phyloP scores from a whole-genome alignment of 1,140 invertebrate genomes.

The Drosophila parvula region DNA sequence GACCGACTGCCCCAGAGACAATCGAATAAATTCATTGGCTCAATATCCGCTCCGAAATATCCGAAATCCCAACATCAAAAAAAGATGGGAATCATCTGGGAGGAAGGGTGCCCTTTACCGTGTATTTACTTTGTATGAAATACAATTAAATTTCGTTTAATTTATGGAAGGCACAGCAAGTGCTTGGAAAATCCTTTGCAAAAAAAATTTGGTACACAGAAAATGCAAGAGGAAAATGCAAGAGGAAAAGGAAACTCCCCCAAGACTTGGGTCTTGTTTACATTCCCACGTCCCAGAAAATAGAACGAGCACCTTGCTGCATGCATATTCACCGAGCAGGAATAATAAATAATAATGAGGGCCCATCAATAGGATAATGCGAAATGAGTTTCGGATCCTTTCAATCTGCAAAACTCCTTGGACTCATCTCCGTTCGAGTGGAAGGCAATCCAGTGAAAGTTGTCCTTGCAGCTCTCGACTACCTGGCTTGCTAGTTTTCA shows the following conservation, averaged over 20 bases:
- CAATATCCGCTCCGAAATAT: slow-evolving; percentile 62
- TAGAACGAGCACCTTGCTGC: slow-evolving; percentile 54
- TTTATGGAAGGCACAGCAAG: slow-evolving; percentile 58
- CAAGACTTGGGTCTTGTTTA: slow-evolving; percentile 61
- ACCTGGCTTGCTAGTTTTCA: slow-evolving; percentile 37
- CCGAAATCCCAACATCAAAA: slow-evolving; percentile 16
- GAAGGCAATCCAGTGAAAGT: slow-evolving; percentile 68
- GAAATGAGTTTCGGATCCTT: slow-evolving; percentile 71
- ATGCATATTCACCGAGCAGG: slow-evolving; percentile 62
- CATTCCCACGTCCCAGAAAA: slow-evolving; percentile 71
- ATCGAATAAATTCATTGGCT: slow-evolving; percentile 76
- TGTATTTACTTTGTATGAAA: slow-evolving; percentile 53
- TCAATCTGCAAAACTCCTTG: slow-evolving; percentile 25
- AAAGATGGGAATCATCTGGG: slow-evolving; percentile 45
- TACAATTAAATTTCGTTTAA: slow-evolving; percentile 81
- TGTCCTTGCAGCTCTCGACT: slow-evolving; percentile 33
- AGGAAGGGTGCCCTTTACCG: slow-evolving; percentile 45
- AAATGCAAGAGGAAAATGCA: too few species aligned
- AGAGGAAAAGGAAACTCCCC: slow-evolving; percentile 42
- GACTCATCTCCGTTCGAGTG: slow-evolving; percentile 50
- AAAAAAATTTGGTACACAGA: slow-evolving; percentile 31
- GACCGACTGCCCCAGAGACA: slow-evolving; percentile 57
- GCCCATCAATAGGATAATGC: slow-evolving; percentile 75
- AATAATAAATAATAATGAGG: slow-evolving; percentile 79
- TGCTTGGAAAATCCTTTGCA: slow-evolving; percentile 49